These are phyloP conservation scores for Xerus rutilus DNA, from an alignment of 2,797 vertebrate species.

Conservation along the genomic window DNA sequence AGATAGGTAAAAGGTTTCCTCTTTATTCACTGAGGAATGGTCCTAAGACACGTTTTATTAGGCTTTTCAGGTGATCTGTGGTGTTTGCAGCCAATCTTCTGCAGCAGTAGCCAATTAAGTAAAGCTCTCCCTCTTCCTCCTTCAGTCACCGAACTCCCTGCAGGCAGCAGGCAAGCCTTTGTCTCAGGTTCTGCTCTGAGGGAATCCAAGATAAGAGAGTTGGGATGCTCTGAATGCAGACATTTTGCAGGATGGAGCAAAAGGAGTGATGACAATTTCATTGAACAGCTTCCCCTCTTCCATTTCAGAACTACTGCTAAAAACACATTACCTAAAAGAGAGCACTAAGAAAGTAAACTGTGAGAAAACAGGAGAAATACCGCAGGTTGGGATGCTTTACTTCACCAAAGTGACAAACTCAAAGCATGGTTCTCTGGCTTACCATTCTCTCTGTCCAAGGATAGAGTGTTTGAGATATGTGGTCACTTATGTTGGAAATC, in stretches of 20 bases:
- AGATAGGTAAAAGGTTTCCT: background rate
- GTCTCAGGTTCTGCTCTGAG: background rate
- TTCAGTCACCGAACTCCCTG: no score
- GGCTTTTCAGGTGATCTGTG: background rate
- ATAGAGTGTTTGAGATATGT: background rate
- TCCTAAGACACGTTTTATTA: background rate
- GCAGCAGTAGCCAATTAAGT: fast-evolving
- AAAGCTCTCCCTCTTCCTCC: background rate
- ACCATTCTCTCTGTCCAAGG: background rate
- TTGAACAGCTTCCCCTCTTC: background rate
- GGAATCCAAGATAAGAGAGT: background rate
- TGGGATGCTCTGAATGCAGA: background rate
- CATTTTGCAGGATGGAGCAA: background rate
- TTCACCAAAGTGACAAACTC: background rate
- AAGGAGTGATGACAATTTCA: background rate
- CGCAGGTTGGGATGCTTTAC: background rate
- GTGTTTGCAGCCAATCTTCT: background rate
- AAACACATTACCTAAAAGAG: no score
- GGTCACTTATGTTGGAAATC: background rate
- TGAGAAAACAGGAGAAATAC: background rate
- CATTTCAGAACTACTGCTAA: background rate
- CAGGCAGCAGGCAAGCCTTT: background rate
- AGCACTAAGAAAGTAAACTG: background rate
- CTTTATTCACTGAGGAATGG: background rate
- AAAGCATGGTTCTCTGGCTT: background rate